A percentile compares a stretch with the other conserved stretches of the same genome.
These are phyloP conservation scores for Ectropis grisescens DNA, from an alignment of 1,140 invertebrate genomes.

Conservation along the genomic window DNA sequence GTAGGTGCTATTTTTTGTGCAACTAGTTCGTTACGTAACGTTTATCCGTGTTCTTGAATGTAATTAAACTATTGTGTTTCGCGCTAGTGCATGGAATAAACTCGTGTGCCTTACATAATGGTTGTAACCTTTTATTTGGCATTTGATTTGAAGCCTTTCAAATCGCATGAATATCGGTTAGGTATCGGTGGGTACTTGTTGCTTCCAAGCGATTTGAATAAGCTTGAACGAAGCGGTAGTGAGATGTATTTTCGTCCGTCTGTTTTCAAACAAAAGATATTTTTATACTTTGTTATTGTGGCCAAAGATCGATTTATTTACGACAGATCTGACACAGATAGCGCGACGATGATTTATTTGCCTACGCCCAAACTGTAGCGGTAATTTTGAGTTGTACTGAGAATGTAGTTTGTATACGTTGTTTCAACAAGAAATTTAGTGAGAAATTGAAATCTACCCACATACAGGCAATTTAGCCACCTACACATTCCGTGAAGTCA, in stretches of 20 bases:
- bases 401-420: too few species aligned
- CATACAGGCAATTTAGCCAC: too few species aligned
- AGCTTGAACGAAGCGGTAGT: conserved; percentile 3
- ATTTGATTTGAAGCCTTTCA: conserved; percentile 40
- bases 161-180: conserved; percentile 18
- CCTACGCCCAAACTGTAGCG: too few species aligned
- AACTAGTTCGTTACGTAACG: conserved; percentile 39
- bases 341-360: too few species aligned
- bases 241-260: conserved; percentile 11
- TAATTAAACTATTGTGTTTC: conserved; percentile 41
- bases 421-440: too few species aligned
- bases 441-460: too few species aligned
- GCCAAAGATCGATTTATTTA: too few species aligned
- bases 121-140: conserved; percentile 47
- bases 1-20: conserved; percentile 36
- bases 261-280: conserved; percentile 13
- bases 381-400: too few species aligned
- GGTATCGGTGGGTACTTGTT: too few species aligned
- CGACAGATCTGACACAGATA: too few species aligned
- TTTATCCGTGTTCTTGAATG: conserved; percentile 22
- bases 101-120: conserved; percentile 33
- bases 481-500: too few species aligned
- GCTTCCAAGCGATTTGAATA: conserved; percentile 20
- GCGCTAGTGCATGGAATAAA: conserved; percentile 20
- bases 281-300: conserved; percentile 1